Evolutionary conservation across 37 sponge, comb jelly and placozoan genomes (phyloP).

Genomic region (Ianthella basta): DNA sequence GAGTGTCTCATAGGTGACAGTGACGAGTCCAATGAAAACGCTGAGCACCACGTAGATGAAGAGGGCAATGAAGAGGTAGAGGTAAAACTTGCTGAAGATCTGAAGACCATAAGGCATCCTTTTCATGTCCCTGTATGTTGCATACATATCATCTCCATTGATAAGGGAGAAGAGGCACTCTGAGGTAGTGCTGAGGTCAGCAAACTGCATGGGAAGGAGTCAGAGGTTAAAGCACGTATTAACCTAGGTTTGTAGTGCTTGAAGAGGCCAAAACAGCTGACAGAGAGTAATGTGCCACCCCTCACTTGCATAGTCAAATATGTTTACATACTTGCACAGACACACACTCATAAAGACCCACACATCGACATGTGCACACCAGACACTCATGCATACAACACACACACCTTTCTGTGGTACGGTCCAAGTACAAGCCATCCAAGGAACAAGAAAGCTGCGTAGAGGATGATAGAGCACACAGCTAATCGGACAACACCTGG

Average conservation of each 20-base stretch:
- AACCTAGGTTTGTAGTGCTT: too few species aligned
- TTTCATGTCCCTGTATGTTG: slow-evolving; percentile 81
- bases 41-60: slow-evolving; percentile 98
- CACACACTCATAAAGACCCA: slow-evolving; percentile 4
- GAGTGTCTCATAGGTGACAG: slow-evolving; percentile 90
- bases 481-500: slow-evolving; percentile 89
- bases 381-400: too few species aligned
- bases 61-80: slow-evolving; percentile 93
- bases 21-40: slow-evolving; percentile 93
- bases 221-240: slow-evolving; percentile 8
- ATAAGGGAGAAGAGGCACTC: slow-evolving; percentile 95
- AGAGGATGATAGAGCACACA: slow-evolving; percentile 82
- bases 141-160: slow-evolving; percentile 99
- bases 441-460: slow-evolving; percentile 79
- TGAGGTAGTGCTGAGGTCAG: slow-evolving; percentile 69
- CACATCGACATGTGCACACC: slow-evolving; percentile 20
- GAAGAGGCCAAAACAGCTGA: too few species aligned
- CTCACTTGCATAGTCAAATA: slow-evolving; percentile 8
- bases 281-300: neutral
- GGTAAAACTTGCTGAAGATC: slow-evolving; percentile 89
- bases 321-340: neutral
- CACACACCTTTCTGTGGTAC: slow-evolving; percentile 89
- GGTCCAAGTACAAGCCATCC: slow-evolving; percentile 94
- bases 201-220: slow-evolving; percentile 53
- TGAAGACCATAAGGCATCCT: slow-evolving; percentile 43